Base-by-base conservation (phyloP, 2,113 vertebrate species). In the Hirundichthys speculiger region DNA sequence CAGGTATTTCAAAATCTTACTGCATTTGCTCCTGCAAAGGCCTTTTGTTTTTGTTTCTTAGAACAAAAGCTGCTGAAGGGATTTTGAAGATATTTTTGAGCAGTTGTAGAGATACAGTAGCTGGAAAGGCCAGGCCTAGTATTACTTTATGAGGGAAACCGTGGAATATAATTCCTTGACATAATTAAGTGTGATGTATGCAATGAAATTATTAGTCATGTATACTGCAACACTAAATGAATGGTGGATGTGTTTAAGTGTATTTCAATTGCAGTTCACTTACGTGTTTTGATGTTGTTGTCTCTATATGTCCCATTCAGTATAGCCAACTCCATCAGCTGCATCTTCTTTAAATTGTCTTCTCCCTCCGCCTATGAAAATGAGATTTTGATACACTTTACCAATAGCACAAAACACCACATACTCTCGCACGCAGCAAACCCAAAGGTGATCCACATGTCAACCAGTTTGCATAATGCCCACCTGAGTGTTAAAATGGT, bases 291-390 rank as follows among this genome's bases (percentile, higher is more conserved):
- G 77, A 93, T 22, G 77, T 94, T 94, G 88, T 92, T 93, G 89
- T 94, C 93, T 92, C 93, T 91, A 82, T 94, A 94, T 15, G 93
- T 94, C 70, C 93, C 93, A n/a, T 94, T 94, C 21, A 94, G 90
- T 61, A 94, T 94, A 10, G 93, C 93, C 14, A 94, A 83, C 75
- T 94, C 93, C 93, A 94, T 94, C 73, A 94, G 86, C 80, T 94
- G 93, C 90, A 94, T 93, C 88, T 94, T 94, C 90, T 94, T 94
- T 82, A 94, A 88, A 68, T 94, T 94, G 77, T 94, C 93, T 76
- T 94, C 93, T 49, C 93, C 93, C 69, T 94, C 93, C 14, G 93
- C 93, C 93, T 94, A 80, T 5, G 3, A 47, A 59, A 64, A 15
- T 43, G 1, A 25, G 18, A 58, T 20, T 10, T 73, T 25, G 40